Evolutionary conservation across 2,888 invertebrate genomes (phyloP).

Genomic region (Temnothorax unifasciatus): DNA sequence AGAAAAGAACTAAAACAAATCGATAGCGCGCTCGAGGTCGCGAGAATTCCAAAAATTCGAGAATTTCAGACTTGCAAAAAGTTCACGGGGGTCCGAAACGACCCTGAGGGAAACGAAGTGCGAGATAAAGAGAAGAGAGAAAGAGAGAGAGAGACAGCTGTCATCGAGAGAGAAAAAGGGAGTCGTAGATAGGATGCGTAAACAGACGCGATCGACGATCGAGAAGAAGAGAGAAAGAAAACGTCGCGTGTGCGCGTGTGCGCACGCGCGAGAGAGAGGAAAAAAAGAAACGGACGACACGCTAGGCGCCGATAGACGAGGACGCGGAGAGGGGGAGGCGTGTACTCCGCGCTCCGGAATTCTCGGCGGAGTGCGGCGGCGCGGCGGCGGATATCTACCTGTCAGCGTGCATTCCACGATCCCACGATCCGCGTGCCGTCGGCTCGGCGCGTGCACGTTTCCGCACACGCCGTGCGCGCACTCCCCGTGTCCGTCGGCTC

Average conservation of each 20-base stretch:
- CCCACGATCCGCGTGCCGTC: constrained; percentile 70
- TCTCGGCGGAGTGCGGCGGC: constrained; percentile 77
- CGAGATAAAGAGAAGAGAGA: not conserved
- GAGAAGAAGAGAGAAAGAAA: not conserved
- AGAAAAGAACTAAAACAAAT: not conserved
- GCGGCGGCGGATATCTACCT: constrained; percentile 80
- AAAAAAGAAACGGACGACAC: constrained; percentile 57
- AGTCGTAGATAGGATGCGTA: constrained; percentile 32
- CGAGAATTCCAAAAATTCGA: not conserved
- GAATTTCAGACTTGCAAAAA: not conserved
- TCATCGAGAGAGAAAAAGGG: constrained; percentile 53
- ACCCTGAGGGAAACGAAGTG: not conserved
- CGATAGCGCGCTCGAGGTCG: not conserved
- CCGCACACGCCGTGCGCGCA: not conserved
- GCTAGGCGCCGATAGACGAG: constrained; percentile 63
- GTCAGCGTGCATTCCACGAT: constrained; percentile 84
- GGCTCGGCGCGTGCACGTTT: constrained; percentile 40
- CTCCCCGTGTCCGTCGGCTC: too few relatives aligned
- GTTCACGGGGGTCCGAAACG: not conserved
- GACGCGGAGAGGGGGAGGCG: constrained; percentile 55
- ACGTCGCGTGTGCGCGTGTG: not conserved
- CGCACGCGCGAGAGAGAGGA: not conserved
- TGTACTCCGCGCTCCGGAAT: constrained; percentile 68
- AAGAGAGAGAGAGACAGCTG: not conserved
- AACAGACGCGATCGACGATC: constrained; percentile 11